Evolutionary conservation across 2,888 invertebrate genomes (phyloP).

Genomic region (Spilosoma lubricipeda): DNA sequence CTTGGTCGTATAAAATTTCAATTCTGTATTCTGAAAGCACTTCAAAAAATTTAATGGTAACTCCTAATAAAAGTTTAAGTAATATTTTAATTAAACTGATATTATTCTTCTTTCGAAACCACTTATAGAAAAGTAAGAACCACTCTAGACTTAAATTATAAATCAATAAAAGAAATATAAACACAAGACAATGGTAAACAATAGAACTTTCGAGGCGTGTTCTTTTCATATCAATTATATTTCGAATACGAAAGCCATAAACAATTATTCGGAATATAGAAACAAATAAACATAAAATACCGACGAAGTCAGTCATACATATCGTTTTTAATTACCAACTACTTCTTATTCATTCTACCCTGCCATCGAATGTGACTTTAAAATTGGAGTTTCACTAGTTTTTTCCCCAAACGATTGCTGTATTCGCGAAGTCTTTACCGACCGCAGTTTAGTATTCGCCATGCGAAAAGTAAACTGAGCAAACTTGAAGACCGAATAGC

Average conservation of each 20-base stretch:
- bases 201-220: slow-evolving; percentile 3
- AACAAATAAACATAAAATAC: slow-evolving; percentile 19
- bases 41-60: too few species aligned
- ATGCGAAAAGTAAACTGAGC: slow-evolving; percentile 67
- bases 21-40: too few species aligned
- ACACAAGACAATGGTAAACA: background rate
- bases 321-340: slow-evolving; percentile 49
- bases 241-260: background rate
- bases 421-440: slow-evolving; percentile 59
- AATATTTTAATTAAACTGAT: background rate
- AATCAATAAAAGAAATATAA: background rate
- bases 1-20: too few species aligned
- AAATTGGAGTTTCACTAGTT: slow-evolving; percentile 58
- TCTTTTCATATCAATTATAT: slow-evolving; percentile 9
- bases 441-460: slow-evolving; percentile 67
- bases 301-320: slow-evolving; percentile 37
- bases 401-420: slow-evolving; percentile 53
- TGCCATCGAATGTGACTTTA: slow-evolving; percentile 49
- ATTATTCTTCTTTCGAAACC: background rate
- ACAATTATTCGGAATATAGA: slow-evolving; percentile 5
- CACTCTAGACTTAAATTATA: background rate
- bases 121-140: background rate
- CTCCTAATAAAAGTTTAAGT: background rate
- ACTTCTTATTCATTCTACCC: slow-evolving; percentile 47
- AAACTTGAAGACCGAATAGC: slow-evolving; percentile 49